A percentile compares a stretch with the other conserved stretches of the same genome.
Evolutionary conservation across 2,888 invertebrate genomes (phyloP).

Genomic region (Xestia sexstrigata): DNA sequence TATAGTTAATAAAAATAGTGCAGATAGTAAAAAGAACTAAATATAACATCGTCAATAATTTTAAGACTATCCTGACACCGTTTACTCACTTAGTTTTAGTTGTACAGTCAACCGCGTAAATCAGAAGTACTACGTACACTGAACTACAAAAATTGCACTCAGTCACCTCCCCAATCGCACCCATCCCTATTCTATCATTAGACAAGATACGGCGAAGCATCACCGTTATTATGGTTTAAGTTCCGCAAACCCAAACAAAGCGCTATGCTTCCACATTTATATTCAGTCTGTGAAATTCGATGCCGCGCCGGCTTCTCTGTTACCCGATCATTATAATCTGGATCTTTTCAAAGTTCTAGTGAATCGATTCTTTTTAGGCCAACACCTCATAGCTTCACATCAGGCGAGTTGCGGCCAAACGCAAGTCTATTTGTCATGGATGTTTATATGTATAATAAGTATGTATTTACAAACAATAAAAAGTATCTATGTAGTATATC

Average conservation of each 20-base stretch:
- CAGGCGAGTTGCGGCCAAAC: not conserved
- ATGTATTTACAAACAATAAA: too few relatives aligned
- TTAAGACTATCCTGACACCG: not conserved
- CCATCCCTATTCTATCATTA: too few relatives aligned
- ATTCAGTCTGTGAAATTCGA: not conserved
- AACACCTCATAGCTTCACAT: not conserved
- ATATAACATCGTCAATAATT: not conserved
- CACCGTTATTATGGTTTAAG: not conserved
- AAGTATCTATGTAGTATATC: too few relatives aligned
- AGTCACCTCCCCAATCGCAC: not conserved
- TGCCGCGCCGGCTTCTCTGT: not conserved
- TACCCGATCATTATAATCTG: not conserved
- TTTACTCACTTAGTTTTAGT: not conserved
- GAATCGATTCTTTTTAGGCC: not conserved
- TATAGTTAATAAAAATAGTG: too few relatives aligned
- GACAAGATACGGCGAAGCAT: too few relatives aligned
- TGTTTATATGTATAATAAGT: too few relatives aligned
- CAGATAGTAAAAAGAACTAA: not conserved
- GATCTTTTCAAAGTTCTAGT: not conserved
- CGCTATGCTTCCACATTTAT: too few relatives aligned
- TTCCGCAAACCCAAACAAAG: too few relatives aligned
- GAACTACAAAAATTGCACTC: not conserved
- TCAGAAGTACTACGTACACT: not conserved
- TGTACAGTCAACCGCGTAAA: not conserved
- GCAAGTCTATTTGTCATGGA: not conserved